These are phyloP conservation scores for Aphaenogaster floridana DNA, from an alignment of 1,140 invertebrate species.

Conservation along the genomic window DNA sequence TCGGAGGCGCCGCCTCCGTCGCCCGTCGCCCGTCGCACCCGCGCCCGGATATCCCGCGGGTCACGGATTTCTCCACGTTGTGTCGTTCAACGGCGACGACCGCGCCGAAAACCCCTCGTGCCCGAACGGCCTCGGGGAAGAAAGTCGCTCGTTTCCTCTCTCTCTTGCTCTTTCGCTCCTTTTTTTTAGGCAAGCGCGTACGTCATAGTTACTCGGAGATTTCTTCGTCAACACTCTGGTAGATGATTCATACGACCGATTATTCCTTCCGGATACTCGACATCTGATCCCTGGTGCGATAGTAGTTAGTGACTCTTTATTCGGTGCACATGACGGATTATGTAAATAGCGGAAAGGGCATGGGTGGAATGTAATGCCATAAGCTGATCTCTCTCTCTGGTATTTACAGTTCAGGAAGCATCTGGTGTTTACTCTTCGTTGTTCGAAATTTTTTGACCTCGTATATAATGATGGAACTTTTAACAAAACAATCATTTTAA, in stretches of 20 bases:
- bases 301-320: background rate
- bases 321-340: background rate
- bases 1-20: no score
- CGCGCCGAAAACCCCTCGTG: constrained; percentile 44
- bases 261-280: background rate
- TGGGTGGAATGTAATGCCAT: background rate
- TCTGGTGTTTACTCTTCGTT: background rate
- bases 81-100: constrained; percentile 16
- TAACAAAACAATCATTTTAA: background rate
- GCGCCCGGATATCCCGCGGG: no score
- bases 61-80: background rate
- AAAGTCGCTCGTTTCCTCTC: constrained; percentile 36
- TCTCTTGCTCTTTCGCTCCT: background rate
- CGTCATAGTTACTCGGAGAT: constrained; percentile 39
- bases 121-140: constrained; percentile 38
- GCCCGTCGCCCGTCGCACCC: background rate
- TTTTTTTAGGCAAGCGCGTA: constrained; percentile 24
- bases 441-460: background rate
- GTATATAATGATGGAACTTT: background rate
- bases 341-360: background rate
- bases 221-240: background rate
- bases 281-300: background rate
- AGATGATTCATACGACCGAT: constrained; percentile 43
- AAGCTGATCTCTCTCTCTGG: background rate
- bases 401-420: background rate